phyloP scores from a whole-genome alignment of 2,888 invertebrate species.

The Cryptocheilus praepositus region DNA sequence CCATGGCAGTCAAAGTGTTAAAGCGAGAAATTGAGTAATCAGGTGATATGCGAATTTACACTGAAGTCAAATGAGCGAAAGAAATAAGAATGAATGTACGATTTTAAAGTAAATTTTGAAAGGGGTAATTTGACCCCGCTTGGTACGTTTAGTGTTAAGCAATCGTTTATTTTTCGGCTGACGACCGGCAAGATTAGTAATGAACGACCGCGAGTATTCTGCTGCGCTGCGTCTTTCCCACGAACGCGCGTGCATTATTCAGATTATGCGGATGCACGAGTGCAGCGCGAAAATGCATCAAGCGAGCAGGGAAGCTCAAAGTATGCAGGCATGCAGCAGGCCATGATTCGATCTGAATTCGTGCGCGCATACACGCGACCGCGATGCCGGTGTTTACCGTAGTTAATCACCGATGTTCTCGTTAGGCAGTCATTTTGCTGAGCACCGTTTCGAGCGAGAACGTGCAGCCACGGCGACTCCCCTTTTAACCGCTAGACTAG shows the following conservation, averaged over 20 bases:
- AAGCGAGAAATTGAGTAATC: too few relatives aligned
- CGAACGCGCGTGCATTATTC: constrained; percentile 38
- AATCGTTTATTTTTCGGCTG: too few relatives aligned
- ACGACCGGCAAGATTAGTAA: constrained; percentile 36
- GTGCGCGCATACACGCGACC: constrained; percentile 4
- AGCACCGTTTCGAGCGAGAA: too few relatives aligned
- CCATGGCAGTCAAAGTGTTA: too few relatives aligned
- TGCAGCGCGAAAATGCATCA: constrained; percentile 34
- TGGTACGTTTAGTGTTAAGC: too few relatives aligned
- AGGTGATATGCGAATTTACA: too few relatives aligned
- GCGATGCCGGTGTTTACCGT: constrained; percentile 31
- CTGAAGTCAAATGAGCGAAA: too few relatives aligned
- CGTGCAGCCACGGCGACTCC: too few relatives aligned
- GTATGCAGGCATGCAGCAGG: background rate
- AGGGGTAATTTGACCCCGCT: too few relatives aligned
- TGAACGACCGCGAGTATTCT: constrained; percentile 24
- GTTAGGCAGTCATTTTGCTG: constrained; percentile 17
- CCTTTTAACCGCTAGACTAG: too few relatives aligned
- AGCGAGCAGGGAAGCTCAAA: background rate
- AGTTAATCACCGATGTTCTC: constrained; percentile 41
- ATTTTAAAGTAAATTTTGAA: too few relatives aligned
- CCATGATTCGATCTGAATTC: constrained; percentile 36
- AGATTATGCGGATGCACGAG: constrained; percentile 38
- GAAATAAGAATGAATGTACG: too few relatives aligned
- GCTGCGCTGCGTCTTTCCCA: constrained; percentile 43